Evolutionary conservation across 2,888 invertebrate genomes (phyloP), one percentile per base, ranked within the genome.

Genomic region (Encarsia formosa): DNA sequence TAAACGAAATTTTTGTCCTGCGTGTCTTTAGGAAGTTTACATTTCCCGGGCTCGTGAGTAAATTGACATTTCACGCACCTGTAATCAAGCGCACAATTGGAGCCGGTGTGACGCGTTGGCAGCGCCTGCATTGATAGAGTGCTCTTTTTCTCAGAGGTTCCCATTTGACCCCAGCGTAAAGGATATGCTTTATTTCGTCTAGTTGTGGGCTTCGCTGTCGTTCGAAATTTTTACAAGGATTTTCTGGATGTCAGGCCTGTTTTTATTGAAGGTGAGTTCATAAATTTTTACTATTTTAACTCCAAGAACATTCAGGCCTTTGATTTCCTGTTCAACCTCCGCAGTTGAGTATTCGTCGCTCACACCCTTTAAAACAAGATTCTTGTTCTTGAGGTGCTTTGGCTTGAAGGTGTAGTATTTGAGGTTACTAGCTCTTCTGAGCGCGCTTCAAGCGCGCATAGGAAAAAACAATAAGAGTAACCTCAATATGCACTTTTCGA

Each of bases 61-160:
- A 23, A 8, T 6, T 31, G 15, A n/a, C 52, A 52, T 42, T 52
- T 52, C 2, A 52, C 52, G 19, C 52, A 52, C 6, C 39, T 11
- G n/a, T n/a, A n/a, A n/a, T n/a, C n/a, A n/a, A n/a, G n/a, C n/a
- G n/a, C n/a, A n/a, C n/a, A n/a, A n/a, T n/a, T n/a, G n/a, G n/a
- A n/a, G n/a, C n/a, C n/a, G n/a, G n/a, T n/a, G n/a, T n/a, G n/a
- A n/a, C n/a, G n/a, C n/a, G n/a, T n/a, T n/a, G n/a, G n/a, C n/a
- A n/a, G n/a, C n/a, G n/a, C 3, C 23, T 42, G 19, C 52, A 52
- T 16, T 48, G 48, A 15, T 23, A 46, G 0, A 48, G n/a, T 4
- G 23, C 29, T 11, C 2, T 48, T 48, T 48, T 52, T 6, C 38
- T 32, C 1, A 48, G 37, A 29, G 29, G 23, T 32, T 56, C 47